These are phyloP conservation scores for Diaphora mendica DNA, from an alignment of 2,888 invertebrate genomes.

Conservation along the genomic window DNA sequence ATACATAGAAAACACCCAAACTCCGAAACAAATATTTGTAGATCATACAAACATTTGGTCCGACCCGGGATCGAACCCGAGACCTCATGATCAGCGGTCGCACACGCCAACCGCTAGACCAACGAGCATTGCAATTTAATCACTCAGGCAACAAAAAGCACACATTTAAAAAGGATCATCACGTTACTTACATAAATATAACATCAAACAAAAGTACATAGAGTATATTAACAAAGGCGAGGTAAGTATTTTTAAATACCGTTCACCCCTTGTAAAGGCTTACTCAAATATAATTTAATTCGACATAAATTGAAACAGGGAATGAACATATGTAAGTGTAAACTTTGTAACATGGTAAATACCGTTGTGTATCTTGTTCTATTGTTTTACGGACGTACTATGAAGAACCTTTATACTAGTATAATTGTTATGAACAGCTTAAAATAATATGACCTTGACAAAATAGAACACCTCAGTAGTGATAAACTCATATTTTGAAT, in stretches of 20 bases:
- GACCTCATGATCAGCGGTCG: no score
- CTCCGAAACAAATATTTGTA: no score
- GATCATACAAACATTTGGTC: no score
- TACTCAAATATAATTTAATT: conserved; percentile 2
- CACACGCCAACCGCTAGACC: no score
- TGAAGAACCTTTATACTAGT: not conserved
- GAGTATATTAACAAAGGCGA: not conserved
- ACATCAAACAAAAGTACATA: not conserved
- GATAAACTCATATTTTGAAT: not conserved
- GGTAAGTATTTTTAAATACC: conserved; percentile 3
- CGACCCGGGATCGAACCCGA: no score
- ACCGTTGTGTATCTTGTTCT: not conserved
- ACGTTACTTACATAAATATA: not conserved
- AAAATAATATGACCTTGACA: not conserved
- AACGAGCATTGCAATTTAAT: no score
- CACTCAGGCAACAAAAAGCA: no score
- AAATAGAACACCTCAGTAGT: not conserved
- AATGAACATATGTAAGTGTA: not conserved
- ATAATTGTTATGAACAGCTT: not conserved
- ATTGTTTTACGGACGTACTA: not conserved
- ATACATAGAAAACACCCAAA: no score
- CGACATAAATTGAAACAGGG: conserved; percentile 1
- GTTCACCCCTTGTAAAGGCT: not conserved
- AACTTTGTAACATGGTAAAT: not conserved
- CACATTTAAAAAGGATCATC: not conserved